phyloP scores from a whole-genome alignment of 1,140 invertebrate genomes.

The Teleopsis dalmanni region DNA sequence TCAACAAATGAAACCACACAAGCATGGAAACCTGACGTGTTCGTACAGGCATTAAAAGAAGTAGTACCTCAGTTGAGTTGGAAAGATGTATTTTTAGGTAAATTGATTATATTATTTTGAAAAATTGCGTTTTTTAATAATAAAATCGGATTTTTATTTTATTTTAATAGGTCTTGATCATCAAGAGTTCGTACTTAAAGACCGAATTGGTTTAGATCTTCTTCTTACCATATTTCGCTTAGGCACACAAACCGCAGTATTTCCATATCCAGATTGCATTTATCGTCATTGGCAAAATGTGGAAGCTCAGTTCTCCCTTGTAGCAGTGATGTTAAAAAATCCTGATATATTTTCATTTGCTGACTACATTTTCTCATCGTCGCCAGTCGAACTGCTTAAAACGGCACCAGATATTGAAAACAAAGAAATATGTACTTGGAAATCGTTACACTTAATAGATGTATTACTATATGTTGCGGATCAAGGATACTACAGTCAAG shows the following conservation, averaged over 20 bases:
- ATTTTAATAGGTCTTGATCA: constrained; percentile 62
- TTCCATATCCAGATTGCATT: constrained; percentile 77
- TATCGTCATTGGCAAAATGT: constrained; percentile 88
- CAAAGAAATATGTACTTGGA: constrained; percentile 86
- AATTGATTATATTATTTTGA: background rate
- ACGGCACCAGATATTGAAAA: constrained; percentile 86
- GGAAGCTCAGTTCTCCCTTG: constrained; percentile 84
- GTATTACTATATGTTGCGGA: constrained; percentile 80
- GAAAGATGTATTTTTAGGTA: constrained; percentile 83
- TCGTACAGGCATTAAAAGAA: constrained; percentile 84
- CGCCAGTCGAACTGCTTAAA: constrained; percentile 83
- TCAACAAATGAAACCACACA: constrained; percentile 41
- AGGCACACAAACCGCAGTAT: constrained; percentile 70
- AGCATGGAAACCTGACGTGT: constrained; percentile 91
- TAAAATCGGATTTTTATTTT: background rate
- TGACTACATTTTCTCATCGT: constrained; percentile 79
- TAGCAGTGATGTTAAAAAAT: constrained; percentile 79
- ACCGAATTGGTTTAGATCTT: constrained; percentile 73
- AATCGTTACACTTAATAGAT: constrained; percentile 85
- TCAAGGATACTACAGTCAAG: constrained; percentile 68
- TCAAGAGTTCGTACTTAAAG: constrained; percentile 78
- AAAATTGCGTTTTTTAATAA: background rate
- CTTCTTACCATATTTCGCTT: constrained; percentile 71
- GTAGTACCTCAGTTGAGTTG: constrained; percentile 78
- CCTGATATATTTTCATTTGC: constrained; percentile 91